Conservation (phyloP, 2,113 vertebrate genomes). For the Eublepharis macularius region DNA sequence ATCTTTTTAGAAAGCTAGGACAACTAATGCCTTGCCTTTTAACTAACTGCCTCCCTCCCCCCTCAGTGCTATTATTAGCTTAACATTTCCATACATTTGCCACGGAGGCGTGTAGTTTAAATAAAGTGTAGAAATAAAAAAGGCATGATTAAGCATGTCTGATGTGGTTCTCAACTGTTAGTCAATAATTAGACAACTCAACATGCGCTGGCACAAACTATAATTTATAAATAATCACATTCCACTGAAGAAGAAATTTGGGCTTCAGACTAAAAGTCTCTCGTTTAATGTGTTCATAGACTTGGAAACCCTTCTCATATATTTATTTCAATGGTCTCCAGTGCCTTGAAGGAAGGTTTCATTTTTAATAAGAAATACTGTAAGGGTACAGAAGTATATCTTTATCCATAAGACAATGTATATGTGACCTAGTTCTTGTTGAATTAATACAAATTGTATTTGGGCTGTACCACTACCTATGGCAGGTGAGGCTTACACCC, state of each 20-base stretch:
- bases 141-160: conserved; percentile 62
- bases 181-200: conserved; percentile 46
- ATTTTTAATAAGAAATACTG: background rate
- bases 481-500: no score
- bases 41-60: conserved; percentile 52
- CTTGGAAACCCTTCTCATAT: background rate
- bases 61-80: conserved; percentile 59
- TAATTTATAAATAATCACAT: conserved; percentile 15
- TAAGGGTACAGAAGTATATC: background rate
- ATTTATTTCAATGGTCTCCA: background rate
- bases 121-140: conserved; percentile 31
- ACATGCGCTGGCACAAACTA: conserved; percentile 40
- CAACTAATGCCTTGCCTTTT: conserved; percentile 59
- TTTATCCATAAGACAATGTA: background rate
- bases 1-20: conserved; percentile 58
- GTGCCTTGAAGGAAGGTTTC: background rate
- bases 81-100: conserved; percentile 63
- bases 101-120: conserved; percentile 38
- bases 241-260: background rate
- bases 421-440: background rate
- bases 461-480: background rate
- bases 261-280: background rate
- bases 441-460: background rate
- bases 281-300: background rate
- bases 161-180: conserved; percentile 33